Base-by-base conservation (phyloP, 1,140 invertebrate genomes). In the Zaprionus africanus region DNA sequence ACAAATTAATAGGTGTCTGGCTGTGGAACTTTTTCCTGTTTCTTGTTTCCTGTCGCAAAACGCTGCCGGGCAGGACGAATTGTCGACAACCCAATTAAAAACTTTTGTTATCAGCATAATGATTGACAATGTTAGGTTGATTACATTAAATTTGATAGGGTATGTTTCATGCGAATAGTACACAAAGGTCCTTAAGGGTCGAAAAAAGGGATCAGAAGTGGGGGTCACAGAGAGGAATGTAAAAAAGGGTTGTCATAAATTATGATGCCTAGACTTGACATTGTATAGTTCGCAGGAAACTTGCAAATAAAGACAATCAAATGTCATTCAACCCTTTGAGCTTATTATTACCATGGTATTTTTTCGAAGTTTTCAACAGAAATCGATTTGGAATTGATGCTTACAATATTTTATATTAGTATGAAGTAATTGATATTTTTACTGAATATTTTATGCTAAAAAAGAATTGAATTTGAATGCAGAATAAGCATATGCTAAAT, bases 1-100 rank as follows among this genome's bases (percentile, higher is more conserved):
- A 4, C 53, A 56, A 56, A 56, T 28, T 6, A 56, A 24, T 26
- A 5, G 28, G 24, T 56, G 24, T n/a, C 34, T 28, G 17, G 6
- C 12, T 19, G 26, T 15, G 41, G 5, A 43, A 36, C 15, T 60
- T 65, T 22, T 19, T 31, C 22, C 28, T 67, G 12, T 28, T 46
- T 4, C 36, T 53, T 54, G 36, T 38, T 53, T 24, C 19, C 12
- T 57, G 28, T 67, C 31, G n/a, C 26, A 60, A 61, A 59, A 46
- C 56, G 60, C 34, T 19, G 65, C 43, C 41, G 41, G 41, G n/a
- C n/a, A 17, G 41, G 41, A 46, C 41, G 57, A 65, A 63, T 36
- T 76, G 36, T 68, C 54, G 64, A 68, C 78, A 78, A 87, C 77
- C 83, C 84, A 87, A 88, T 87, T 87, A 87, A 87, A 86, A 87